A percentile compares a stretch with the other conserved stretches of the same genome.
Conservation (phyloP, 53 echinoderm and acorn worm species). For the Arbacia lixula region DNA sequence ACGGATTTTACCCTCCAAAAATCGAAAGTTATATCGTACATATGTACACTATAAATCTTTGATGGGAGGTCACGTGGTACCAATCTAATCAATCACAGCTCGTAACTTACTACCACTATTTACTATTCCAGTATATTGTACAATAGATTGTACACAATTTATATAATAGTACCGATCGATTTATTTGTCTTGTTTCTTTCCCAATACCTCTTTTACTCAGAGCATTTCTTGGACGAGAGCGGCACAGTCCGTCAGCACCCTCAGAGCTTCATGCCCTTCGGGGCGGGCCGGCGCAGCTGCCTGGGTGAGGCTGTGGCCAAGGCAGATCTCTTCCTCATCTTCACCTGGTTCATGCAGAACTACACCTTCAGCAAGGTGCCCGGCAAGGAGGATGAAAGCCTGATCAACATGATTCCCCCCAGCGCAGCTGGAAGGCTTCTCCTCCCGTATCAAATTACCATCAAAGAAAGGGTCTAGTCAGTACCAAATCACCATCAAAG, state of each 20-base stretch:
- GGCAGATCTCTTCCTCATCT: conserved; percentile 81
- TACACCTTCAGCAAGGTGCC: conserved; percentile 75
- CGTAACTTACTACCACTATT: too few species aligned
- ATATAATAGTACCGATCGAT: too few species aligned
- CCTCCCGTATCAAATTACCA: background rate
- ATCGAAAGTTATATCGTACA: too few species aligned
- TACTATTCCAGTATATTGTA: too few species aligned
- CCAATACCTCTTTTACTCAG: conserved; percentile 11
- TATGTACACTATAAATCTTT: too few species aligned
- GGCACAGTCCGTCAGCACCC: conserved; percentile 73
- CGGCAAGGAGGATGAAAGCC: conserved; percentile 60
- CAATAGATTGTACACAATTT: too few species aligned
- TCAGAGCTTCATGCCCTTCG: conserved; percentile 77
- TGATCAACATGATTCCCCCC: conserved; percentile 33
- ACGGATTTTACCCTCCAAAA: too few species aligned
- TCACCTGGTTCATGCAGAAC: conserved; percentile 78
- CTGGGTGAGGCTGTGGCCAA: conserved; percentile 85
- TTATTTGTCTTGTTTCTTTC: too few species aligned
- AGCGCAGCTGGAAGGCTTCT: conserved; percentile 12
- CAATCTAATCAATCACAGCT: too few species aligned
- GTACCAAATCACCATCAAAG: too few species aligned
- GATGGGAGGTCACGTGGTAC: too few species aligned
- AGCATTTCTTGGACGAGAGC: conserved; percentile 70
- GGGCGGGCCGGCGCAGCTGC: conserved; percentile 63
- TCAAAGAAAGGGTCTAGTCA: background rate